These are phyloP conservation scores for Agraylea sexmaculata DNA, from an alignment of 1,140 invertebrate genomes.

Conservation along the genomic window DNA sequence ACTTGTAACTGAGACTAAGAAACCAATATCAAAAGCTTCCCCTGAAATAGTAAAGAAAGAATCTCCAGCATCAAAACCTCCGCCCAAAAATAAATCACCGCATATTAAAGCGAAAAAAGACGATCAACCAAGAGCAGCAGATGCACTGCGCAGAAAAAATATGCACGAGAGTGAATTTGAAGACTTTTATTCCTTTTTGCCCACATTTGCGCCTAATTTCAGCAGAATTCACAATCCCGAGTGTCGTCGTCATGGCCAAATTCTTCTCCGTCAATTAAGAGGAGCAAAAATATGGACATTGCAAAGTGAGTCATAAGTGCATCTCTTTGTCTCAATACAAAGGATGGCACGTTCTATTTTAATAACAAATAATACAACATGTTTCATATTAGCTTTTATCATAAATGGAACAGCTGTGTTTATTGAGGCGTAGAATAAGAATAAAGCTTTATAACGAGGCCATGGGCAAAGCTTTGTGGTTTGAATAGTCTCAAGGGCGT, in stretches of 20 bases:
- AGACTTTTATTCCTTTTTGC: conserved; percentile 44
- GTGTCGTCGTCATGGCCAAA: conserved; percentile 54
- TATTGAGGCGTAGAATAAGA: too few relatives aligned
- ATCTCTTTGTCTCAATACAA: too few relatives aligned
- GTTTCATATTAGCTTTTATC: too few relatives aligned
- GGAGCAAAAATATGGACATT: conserved; percentile 55
- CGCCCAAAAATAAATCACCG: conserved; percentile 7
- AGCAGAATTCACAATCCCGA: conserved; percentile 46
- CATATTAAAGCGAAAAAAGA: conserved; percentile 13
- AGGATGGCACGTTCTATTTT: too few relatives aligned
- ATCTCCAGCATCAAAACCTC: conserved; percentile 18
- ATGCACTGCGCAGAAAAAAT: conserved; percentile 30
- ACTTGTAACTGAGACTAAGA: conserved; percentile 11
- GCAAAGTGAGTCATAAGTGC: conserved; percentile 58
- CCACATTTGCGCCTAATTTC: conserved; percentile 54
- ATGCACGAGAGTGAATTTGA: conserved; percentile 39
- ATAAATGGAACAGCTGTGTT: too few relatives aligned
- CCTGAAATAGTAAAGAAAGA: conserved; percentile 21
- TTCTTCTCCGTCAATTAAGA: conserved; percentile 50
- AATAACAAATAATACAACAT: too few relatives aligned
- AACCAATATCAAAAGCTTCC: conserved; percentile 19
- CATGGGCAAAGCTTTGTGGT: too few relatives aligned
- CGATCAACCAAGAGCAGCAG: conserved; percentile 26
- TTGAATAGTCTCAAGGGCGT: too few relatives aligned
- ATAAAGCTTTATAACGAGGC: too few relatives aligned